Percentiles rank a stretch among this genome's conserved stretches.
Evolutionary conservation across 1,140 invertebrate genomes (phyloP).

Genomic region (Leptinotarsa lineolata): DNA sequence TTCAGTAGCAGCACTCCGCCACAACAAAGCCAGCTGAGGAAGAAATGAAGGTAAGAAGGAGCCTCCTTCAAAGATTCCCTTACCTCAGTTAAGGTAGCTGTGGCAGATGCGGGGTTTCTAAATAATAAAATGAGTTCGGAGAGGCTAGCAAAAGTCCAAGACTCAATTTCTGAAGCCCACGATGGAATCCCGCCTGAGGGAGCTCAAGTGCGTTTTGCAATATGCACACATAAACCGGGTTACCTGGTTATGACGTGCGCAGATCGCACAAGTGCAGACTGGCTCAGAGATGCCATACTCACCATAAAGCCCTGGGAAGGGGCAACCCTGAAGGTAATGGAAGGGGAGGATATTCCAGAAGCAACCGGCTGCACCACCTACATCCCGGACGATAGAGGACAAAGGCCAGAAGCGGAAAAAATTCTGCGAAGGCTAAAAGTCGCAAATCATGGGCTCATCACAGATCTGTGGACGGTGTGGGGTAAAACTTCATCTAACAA

Average conservation of each 20-base stretch:
- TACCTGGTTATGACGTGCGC: conserved; percentile 16
- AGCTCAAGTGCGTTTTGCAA: too few relatives aligned
- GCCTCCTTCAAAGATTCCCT: neutral
- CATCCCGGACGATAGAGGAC: neutral
- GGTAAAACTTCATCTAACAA: neutral
- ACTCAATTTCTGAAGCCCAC: conserved; percentile 11
- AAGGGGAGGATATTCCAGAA: conserved; percentile 14
- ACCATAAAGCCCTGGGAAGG: conserved; percentile 17
- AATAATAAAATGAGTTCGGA: neutral
- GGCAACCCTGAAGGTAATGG: conserved; percentile 22
- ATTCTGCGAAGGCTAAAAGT: neutral
- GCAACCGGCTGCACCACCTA: neutral
- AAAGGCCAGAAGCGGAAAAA: neutral
- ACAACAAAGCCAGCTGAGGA: neutral
- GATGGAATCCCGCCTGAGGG: conserved; percentile 6
- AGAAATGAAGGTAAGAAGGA: neutral
- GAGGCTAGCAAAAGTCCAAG: conserved; percentile 9
- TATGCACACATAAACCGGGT: too few relatives aligned
- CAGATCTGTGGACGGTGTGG: neutral
- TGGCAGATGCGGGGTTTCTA: conserved; percentile 3
- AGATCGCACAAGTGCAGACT: conserved; percentile 19
- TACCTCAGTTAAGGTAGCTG: conserved; percentile 14
- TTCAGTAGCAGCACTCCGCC: neutral
- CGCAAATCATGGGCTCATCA: neutral
- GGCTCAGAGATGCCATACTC: conserved; percentile 14